A percentile compares a stretch with the other conserved stretches of the same genome.
Evolutionary conservation across 2,113 vertebrate genomes (phyloP).

Genomic region (Neogobius melanostomus): DNA sequence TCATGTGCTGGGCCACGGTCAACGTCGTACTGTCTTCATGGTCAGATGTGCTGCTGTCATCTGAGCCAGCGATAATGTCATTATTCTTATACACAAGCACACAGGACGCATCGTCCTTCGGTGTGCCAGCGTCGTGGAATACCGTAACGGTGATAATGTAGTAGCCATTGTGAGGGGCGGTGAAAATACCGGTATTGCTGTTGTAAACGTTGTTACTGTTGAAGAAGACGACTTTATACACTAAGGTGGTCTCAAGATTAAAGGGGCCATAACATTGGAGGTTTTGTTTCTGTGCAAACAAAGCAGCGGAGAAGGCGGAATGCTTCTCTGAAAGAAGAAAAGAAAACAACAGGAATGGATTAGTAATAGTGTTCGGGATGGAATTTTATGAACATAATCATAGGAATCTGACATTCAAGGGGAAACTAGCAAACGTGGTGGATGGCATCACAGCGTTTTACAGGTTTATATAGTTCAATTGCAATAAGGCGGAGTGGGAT

Average conservation of each 20-base stretch:
- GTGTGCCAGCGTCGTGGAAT: slow-evolving; percentile 63
- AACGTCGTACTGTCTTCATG: slow-evolving; percentile 66
- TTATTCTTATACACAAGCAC: slow-evolving; percentile 54
- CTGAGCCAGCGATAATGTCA: slow-evolving; percentile 1
- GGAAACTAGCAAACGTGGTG: no score
- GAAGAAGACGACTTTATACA: slow-evolving; percentile 56
- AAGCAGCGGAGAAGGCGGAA: slow-evolving; percentile 68
- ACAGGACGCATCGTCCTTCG: slow-evolving; percentile 26
- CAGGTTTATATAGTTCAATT: no score
- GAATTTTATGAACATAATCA: no score
- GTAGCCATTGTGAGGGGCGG: slow-evolving; percentile 56
- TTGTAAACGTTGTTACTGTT: slow-evolving; percentile 63
- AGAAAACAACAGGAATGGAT: background rate
- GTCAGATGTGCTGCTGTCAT: slow-evolving; percentile 55
- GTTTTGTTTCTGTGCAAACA: slow-evolving; percentile 20
- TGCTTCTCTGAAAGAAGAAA: slow-evolving; percentile 55
- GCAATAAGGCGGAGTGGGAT: no score
- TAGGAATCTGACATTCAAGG: no score
- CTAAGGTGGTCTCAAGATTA: background rate
- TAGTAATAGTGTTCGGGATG: background rate
- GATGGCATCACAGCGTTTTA: no score
- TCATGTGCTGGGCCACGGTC: slow-evolving; percentile 47
- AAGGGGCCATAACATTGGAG: slow-evolving; percentile 20
- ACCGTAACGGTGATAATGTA: slow-evolving; percentile 69
- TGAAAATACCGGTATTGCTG: slow-evolving; percentile 53